Percentiles rank a stretch among this genome's conserved stretches.
These are phyloP conservation scores for Chrysomela aeneicollis DNA, from an alignment of 2,888 invertebrate genomes.

Conservation along the genomic window DNA sequence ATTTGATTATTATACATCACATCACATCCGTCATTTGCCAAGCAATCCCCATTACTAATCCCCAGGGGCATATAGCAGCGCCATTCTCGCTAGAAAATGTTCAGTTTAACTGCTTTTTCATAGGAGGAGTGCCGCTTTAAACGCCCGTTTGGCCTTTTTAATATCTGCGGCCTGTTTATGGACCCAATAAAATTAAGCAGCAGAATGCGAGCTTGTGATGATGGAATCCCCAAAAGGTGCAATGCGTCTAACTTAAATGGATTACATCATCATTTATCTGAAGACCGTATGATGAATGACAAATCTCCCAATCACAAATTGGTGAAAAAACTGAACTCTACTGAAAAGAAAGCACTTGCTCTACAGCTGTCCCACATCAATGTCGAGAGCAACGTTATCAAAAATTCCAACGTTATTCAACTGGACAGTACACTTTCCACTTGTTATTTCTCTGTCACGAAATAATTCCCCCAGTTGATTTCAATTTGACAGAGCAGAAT, in stretches of 20 bases:
- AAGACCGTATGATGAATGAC: too few species aligned
- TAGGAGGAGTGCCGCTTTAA: conserved; percentile 25
- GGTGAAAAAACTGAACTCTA: too few species aligned
- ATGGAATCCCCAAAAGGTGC: neutral
- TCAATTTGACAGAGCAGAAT: neutral
- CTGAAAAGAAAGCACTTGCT: too few species aligned
- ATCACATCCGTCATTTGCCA: conserved; percentile 34
- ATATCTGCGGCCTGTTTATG: conserved; percentile 5
- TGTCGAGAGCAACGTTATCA: too few species aligned
- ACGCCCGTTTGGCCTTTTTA: conserved; percentile 25
- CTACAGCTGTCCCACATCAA: neutral
- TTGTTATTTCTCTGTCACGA: too few species aligned
- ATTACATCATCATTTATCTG: neutral
- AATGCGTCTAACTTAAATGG: neutral
- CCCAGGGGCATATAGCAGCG: conserved; percentile 30
- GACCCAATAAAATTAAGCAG: neutral
- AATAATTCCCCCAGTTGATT: neutral
- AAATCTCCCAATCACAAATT: too few species aligned
- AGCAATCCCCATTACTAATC: conserved; percentile 36
- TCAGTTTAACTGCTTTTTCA: conserved; percentile 26
- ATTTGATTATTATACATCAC: conserved; percentile 37
- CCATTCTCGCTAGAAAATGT: conserved; percentile 31
- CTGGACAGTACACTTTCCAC: too few species aligned
- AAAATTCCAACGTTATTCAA: too few species aligned
- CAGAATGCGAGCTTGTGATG: neutral